Evolutionary conservation across 1,140 invertebrate species (phyloP).

Genomic region (Ectropis grisescens): DNA sequence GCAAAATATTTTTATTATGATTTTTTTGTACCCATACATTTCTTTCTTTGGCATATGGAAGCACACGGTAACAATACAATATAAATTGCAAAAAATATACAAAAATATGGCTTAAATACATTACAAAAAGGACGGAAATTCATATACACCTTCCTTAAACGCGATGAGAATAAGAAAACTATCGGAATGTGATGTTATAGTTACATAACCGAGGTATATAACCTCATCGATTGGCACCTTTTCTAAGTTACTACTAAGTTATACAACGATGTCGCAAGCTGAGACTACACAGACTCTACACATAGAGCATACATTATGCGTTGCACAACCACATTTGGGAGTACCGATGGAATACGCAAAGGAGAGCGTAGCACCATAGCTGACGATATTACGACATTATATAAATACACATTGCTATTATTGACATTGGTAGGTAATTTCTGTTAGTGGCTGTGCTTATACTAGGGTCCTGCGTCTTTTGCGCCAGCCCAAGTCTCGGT

Average conservation of each 20-base stretch:
- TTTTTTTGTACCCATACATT: constrained; percentile 33
- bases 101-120: constrained; percentile 25
- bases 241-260: background rate
- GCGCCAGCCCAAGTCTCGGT: too few species aligned
- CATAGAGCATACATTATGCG: too few species aligned
- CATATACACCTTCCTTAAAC: constrained; percentile 11
- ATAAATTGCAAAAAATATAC: too few species aligned
- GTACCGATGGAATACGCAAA: too few species aligned
- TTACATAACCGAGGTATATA: background rate
- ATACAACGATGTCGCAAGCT: background rate
- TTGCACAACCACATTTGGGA: too few species aligned
- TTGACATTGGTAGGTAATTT: too few species aligned
- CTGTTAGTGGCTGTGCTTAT: too few species aligned
- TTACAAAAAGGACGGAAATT: constrained; percentile 36
- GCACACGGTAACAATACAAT: constrained; percentile 15
- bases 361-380: too few species aligned
- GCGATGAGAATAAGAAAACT: constrained; percentile 5
- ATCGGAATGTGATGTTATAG: background rate
- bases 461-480: too few species aligned
- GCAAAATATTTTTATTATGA: constrained; percentile 22
- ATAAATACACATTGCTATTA: too few species aligned
- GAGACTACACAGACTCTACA: too few species aligned
- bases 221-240: background rate
- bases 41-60: constrained; percentile 51
- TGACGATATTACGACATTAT: too few species aligned